A percentile compares a stretch with the other conserved stretches of the same genome.
Evolutionary conservation across 2,113 vertebrate genomes (phyloP).

Genomic region (Albula glossodonta): DNA sequence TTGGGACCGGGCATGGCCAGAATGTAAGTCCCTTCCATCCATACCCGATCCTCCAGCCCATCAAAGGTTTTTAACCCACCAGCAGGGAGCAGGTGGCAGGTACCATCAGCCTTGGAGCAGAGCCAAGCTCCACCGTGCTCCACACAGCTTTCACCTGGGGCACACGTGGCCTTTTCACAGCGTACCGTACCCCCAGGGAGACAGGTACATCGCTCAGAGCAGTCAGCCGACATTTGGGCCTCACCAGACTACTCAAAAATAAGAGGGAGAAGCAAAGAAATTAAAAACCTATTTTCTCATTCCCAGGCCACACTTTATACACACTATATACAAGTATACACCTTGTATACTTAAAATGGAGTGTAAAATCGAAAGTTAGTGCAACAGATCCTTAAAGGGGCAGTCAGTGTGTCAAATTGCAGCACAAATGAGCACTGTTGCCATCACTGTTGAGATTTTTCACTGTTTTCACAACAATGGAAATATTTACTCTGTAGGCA

Average conservation of each 20-base stretch:
- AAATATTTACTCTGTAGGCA: too few species aligned
- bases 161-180: not conserved
- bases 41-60: not conserved
- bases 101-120: not conserved
- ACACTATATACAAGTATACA: too few species aligned
- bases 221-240: not conserved
- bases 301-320: not conserved
- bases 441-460: too few species aligned
- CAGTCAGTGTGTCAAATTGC: too few species aligned
- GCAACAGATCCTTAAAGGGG: too few species aligned
- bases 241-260: not conserved
- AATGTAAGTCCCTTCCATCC: slow-evolving; percentile 9
- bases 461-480: too few species aligned
- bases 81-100: not conserved
- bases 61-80: slow-evolving; percentile 7
- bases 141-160: not conserved
- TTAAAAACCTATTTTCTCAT: not conserved
- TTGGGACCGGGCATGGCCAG: not conserved
- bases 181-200: not conserved
- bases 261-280: not conserved
- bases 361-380: too few species aligned
- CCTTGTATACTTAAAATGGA: too few species aligned
- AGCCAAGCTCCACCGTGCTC: not conserved
- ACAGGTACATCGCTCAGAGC: not conserved
- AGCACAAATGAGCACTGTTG: too few species aligned